Conservation (phyloP, 2,888 invertebrate genomes). For the Pammene aurita region DNA sequence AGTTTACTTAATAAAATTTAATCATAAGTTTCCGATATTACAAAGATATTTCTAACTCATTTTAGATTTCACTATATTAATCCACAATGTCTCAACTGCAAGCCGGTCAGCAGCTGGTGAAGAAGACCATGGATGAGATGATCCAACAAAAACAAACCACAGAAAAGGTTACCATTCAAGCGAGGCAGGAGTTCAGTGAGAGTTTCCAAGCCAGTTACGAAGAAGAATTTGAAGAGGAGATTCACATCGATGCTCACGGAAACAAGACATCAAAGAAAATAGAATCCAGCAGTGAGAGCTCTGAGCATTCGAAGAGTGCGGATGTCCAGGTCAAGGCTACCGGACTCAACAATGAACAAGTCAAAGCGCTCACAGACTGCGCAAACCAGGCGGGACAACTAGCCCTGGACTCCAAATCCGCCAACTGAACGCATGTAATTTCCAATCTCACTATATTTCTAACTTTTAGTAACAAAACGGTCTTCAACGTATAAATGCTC, state of each 20-base stretch:
- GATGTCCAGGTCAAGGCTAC: conserved; percentile 78
- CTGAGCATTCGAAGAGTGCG: conserved; percentile 77
- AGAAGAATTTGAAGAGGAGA: conserved; percentile 79
- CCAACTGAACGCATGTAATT: conserved; percentile 74
- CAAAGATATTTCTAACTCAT: conserved; percentile 10
- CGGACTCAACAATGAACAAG: conserved; percentile 75
- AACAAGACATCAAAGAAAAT: conserved; percentile 75
- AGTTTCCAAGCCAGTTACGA: conserved; percentile 77
- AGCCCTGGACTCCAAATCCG: conserved; percentile 76
- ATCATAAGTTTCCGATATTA: conserved; percentile 6
- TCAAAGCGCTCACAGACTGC: conserved; percentile 77
- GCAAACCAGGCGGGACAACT: conserved; percentile 79
- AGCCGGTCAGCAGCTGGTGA: conserved; percentile 76
- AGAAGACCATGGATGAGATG: conserved; percentile 77
- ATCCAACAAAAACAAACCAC: conserved; percentile 72
- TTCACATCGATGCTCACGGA: conserved; percentile 73
- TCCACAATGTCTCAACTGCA: conserved; percentile 73
- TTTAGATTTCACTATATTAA: conserved; percentile 36
- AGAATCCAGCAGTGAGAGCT: conserved; percentile 79
- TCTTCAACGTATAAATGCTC: neutral
- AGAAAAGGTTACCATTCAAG: conserved; percentile 74
- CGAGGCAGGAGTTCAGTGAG: conserved; percentile 79
- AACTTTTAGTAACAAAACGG: conserved; percentile 34
- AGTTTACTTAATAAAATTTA: conserved; percentile 1
- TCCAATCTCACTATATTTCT: conserved; percentile 47